Percentiles rank a stretch among this genome's conserved stretches.
phyloP scores from a whole-genome alignment of 2,113 vertebrate genomes.

The Ibidorhyncha struthersii region DNA sequence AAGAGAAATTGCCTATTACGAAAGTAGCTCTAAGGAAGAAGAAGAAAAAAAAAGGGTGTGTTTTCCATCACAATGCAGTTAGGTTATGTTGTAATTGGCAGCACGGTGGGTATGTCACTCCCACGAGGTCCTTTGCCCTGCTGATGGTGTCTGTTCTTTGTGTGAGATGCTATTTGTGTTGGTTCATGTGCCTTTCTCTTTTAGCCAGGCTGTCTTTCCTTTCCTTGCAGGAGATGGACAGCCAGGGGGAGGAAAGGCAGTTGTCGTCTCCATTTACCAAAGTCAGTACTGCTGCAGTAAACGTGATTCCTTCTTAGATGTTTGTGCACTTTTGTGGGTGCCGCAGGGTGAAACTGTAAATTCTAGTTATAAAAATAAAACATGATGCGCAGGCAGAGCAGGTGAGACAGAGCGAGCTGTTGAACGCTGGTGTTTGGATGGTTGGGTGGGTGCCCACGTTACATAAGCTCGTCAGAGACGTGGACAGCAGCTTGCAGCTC shows the following conservation, averaged over 20 bases:
- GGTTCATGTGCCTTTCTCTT: neutral
- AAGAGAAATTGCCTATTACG: conserved; percentile 37
- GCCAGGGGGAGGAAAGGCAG: neutral
- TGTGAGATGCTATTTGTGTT: neutral
- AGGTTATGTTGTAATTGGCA: neutral
- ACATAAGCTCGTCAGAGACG: neutral
- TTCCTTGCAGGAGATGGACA: neutral
- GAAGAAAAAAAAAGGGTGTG: too few relatives aligned
- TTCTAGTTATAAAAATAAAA: neutral
- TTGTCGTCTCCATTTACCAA: neutral
- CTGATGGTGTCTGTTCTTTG: conserved; percentile 1
- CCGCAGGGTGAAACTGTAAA: conserved; percentile 2
- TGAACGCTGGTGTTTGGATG: neutral
- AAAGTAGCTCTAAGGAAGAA: neutral
- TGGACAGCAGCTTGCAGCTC: neutral
- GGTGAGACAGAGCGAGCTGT: neutral
- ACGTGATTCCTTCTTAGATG: neutral
- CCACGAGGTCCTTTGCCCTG: neutral
- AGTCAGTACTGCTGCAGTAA: neutral
- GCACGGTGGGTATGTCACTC: neutral
- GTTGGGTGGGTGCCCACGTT: neutral
- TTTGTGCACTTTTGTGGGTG: conserved; percentile 7
- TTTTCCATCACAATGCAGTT: conserved; percentile 33
- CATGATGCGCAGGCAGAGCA: neutral
- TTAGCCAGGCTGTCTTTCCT: neutral